Percentiles rank a stretch among this genome's conserved stretches.
Conservation (phyloP, 2,888 invertebrate species). For the Trachelus iudaicus region DNA sequence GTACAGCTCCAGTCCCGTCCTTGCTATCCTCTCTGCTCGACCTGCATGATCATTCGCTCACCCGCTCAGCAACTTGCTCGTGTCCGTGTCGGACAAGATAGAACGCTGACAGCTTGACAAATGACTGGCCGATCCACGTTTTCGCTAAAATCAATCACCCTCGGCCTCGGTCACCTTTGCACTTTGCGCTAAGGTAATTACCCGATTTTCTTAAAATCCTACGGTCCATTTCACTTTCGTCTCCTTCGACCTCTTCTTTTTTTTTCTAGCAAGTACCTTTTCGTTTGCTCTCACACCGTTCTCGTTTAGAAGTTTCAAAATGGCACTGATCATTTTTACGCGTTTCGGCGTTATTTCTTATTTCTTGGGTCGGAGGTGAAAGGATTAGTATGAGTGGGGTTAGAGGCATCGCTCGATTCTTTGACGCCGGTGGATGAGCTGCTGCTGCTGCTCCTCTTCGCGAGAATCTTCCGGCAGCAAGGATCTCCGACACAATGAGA, state of each 20-base stretch:
- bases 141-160: conserved; percentile 64
- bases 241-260: background rate
- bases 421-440: background rate
- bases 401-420: background rate
- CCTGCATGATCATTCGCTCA: background rate
- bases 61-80: background rate
- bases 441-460: background rate
- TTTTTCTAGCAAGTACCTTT: background rate
- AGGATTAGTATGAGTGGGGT: background rate
- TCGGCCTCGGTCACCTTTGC: conserved; percentile 49
- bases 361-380: background rate
- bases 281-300: background rate
- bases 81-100: conserved; percentile 34
- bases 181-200: conserved; percentile 23
- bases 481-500: conserved; percentile 33
- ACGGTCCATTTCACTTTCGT: background rate
- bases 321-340: background rate
- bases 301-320: background rate
- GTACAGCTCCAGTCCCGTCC: background rate
- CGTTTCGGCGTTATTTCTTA: background rate
- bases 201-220: background rate
- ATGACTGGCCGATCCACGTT: conserved; percentile 63
- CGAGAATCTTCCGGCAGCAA: background rate
- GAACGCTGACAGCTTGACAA: conserved; percentile 64
- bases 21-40: background rate